Evolutionary conservation across 2,888 invertebrate species (phyloP).

Genomic region (Eilema sororculum): DNA sequence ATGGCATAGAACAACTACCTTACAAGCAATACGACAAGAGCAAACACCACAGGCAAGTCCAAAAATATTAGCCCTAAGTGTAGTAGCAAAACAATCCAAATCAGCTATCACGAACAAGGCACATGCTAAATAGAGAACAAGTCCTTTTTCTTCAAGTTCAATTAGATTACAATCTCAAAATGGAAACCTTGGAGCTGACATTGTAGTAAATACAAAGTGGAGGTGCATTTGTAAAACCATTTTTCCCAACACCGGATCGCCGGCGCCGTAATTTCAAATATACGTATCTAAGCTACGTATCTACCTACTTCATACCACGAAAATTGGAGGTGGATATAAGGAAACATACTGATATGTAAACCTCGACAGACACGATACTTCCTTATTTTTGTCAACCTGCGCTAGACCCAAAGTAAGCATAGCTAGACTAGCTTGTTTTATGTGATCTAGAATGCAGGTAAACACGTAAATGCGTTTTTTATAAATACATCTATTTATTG

Average conservation of each 20-base stretch:
- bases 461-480: no score
- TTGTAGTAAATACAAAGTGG: conserved; percentile 16
- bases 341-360: conserved; percentile 38
- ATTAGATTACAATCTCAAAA: not conserved
- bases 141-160: conserved; percentile 8
- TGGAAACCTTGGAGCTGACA: not conserved
- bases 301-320: conserved; percentile 45
- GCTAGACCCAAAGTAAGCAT: no score
- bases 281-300: conserved; percentile 33
- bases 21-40: no score
- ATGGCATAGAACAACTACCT: no score
- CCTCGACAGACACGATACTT: not conserved
- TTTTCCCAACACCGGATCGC: conserved; percentile 44
- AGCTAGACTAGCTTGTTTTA: no score
- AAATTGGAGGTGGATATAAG: conserved; percentile 50
- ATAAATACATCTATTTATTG: no score
- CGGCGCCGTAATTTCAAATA: conserved; percentile 48
- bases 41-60: no score
- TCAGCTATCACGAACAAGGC: no score
- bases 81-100: no score
- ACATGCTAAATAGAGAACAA: no score
- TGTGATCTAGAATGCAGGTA: no score
- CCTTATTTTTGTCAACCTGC: not conserved
- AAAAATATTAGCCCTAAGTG: no score
- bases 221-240: conserved; percentile 33